phyloP scores from a whole-genome alignment of 2,888 invertebrate species.

The Sminthurides aquaticus region DNA sequence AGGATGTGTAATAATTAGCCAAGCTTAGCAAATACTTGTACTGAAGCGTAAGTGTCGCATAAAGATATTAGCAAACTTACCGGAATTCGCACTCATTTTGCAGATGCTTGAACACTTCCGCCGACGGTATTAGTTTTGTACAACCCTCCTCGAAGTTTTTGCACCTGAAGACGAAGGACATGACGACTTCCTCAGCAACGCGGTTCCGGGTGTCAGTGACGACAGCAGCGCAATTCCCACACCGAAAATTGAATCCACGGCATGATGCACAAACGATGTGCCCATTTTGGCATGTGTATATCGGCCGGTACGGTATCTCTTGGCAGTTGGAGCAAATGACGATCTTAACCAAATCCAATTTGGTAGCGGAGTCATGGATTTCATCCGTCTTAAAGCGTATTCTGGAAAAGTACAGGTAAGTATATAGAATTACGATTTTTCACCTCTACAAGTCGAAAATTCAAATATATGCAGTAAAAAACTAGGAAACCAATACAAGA shows the following conservation, averaged over 20 bases:
- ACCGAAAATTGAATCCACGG: background rate
- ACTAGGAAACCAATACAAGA: too few species aligned
- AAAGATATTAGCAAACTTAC: slow-evolving; percentile 3
- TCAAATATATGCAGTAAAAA: too few species aligned
- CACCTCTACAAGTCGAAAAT: too few species aligned
- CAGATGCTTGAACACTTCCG: slow-evolving; percentile 8
- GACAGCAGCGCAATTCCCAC: background rate
- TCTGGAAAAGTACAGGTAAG: too few species aligned
- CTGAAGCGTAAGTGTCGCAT: too few species aligned
- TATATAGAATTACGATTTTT: too few species aligned
- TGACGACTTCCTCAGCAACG: slow-evolving; percentile 14
- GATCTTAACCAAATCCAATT: slow-evolving; percentile 11
- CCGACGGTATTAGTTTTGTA: background rate
- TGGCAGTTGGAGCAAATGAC: slow-evolving; percentile 11
- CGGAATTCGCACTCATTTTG: slow-evolving; percentile 3
- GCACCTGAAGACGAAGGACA: slow-evolving; percentile 15
- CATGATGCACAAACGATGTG: slow-evolving; percentile 10
- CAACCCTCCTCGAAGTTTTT: slow-evolving; percentile 9
- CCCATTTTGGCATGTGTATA: slow-evolving; percentile 12
- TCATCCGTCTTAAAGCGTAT: slow-evolving; percentile 16
- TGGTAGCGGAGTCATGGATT: slow-evolving; percentile 9
- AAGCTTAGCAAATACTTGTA: too few species aligned
- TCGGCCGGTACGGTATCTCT: slow-evolving; percentile 11
- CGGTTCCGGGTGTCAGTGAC: slow-evolving; percentile 15
- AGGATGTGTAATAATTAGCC: too few species aligned